Percentiles rank a stretch among this genome's conserved stretches.
Evolutionary conservation across 2,888 invertebrate species (phyloP).

Genomic region (Cyaniris semiargus): DNA sequence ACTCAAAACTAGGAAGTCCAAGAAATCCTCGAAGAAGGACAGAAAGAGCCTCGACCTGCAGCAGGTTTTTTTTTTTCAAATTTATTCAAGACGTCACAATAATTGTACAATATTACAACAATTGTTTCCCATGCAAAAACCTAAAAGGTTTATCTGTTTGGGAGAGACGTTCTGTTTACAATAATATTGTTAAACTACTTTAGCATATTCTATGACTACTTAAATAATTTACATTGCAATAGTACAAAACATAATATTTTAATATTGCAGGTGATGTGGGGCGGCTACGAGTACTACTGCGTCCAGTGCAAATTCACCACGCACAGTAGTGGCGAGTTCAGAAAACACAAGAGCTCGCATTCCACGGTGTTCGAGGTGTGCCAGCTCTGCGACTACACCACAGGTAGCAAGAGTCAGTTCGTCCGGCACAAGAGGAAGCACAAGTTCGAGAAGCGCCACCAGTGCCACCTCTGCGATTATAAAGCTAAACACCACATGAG

Average conservation of each 20-base stretch:
- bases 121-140: no score
- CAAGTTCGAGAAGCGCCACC: conserved; percentile 51
- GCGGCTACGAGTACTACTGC: conserved; percentile 53
- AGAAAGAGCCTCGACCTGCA: not conserved
- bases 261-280: conserved; percentile 44
- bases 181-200: no score
- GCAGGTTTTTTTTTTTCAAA: conserved; percentile 22
- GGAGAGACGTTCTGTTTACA: no score
- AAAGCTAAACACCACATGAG: conserved; percentile 63
- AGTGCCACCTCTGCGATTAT: conserved; percentile 60
- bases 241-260: no score
- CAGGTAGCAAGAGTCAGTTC: conserved; percentile 53
- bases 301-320: conserved; percentile 49
- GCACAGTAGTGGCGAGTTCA: conserved; percentile 40
- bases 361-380: conserved; percentile 53
- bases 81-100: no score
- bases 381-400: conserved; percentile 55
- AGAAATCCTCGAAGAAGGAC: conserved; percentile 30
- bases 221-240: no score
- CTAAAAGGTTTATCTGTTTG: no score
- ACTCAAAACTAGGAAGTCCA: conserved; percentile 43
- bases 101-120: no score
- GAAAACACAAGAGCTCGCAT: conserved; percentile 44
- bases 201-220: no score
- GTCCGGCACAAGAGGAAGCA: conserved; percentile 58